Base-by-base conservation (phyloP, 2,113 vertebrate species). In the Lampris megalopsis region DNA sequence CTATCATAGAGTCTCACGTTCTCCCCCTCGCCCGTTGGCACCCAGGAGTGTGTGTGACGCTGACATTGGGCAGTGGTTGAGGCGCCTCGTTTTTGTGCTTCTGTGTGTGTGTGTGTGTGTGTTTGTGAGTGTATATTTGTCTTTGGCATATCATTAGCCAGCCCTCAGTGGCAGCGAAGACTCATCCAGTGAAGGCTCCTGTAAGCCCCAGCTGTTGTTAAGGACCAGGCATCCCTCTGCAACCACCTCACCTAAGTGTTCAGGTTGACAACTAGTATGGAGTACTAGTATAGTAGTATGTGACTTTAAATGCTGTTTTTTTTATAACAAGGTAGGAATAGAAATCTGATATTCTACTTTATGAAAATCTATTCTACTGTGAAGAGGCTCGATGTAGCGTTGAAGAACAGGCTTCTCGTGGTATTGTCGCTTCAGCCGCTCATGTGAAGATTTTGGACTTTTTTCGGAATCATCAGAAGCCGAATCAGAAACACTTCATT, bases 81-180 rank as follows among this genome's bases (percentile, higher is more conserved):
- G 80, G 79, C 91, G 84, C 79, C 3, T 74, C 87, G 87, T 70
- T 65, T 82, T 84, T 80, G 5, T 75, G 63, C 54, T 53, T 79
- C 61, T 48, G 52, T 10, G 54, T 49, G 59, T 71, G 68, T 24
- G 65, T 62, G 70, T 24, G 54, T 49, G 52, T 50, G 60, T 62
- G 49, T 68, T 40, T 50, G 54, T 74, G 71, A 64, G 78, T n/a
- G 71, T 42, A 9, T 41, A 42, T 74, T 93, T 95, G 93, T 86
- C 94, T 94, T 95, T 96, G 93, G 89, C 86, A 90, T 92, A 73
- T 91, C 93, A 93, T 93, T 89, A 94, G 89, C 85, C 75, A 57
- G 88, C 73, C 94, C 69, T 73, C 50, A 54, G 36, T 88, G 88
- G 66, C 86, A 63, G 11, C 81, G 77, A 86, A 70, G 68, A 64